Evolutionary conservation across 2,113 vertebrate genomes (phyloP).

Genomic region (Sinocyclocheilus rhinocerous): DNA sequence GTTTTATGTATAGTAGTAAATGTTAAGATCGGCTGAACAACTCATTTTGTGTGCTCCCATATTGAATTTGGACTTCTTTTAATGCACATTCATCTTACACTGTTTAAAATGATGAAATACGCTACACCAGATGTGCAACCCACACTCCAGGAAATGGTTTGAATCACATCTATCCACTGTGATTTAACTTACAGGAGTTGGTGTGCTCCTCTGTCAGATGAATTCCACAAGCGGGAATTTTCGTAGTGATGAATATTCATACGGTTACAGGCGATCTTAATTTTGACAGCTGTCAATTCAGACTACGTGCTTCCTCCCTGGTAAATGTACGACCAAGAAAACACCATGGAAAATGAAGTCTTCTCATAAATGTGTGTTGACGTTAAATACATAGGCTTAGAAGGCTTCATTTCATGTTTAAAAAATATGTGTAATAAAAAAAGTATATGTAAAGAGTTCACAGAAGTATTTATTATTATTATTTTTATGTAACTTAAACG

Average conservation of each 20-base stretch:
- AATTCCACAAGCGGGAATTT: conserved; percentile 43
- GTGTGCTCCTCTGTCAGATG: conserved; percentile 35
- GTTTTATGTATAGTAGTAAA: conserved; percentile 75
- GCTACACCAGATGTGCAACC: conserved; percentile 71
- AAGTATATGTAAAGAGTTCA: not conserved
- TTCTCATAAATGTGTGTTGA: not conserved
- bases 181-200: conserved; percentile 60
- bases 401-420: not conserved
- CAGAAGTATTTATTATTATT: not conserved
- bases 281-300: conserved; percentile 42
- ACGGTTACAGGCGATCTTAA: conserved; percentile 10
- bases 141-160: conserved; percentile 60
- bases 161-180: conserved; percentile 70
- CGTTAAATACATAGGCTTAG: not conserved
- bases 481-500: not conserved
- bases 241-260: conserved; percentile 48
- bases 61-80: conserved; percentile 67
- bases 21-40: conserved; percentile 27
- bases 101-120: conserved; percentile 77
- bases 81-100: conserved; percentile 67
- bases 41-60: conserved; percentile 59
- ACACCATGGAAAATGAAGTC: not conserved
- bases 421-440: not conserved
- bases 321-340: conserved; percentile 15
- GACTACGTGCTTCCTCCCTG: not conserved